A percentile compares a stretch with the other conserved stretches of the same genome.
These are phyloP conservation scores for Meda fulgida DNA, from an alignment of 2,797 vertebrate species.

Conservation along the genomic window DNA sequence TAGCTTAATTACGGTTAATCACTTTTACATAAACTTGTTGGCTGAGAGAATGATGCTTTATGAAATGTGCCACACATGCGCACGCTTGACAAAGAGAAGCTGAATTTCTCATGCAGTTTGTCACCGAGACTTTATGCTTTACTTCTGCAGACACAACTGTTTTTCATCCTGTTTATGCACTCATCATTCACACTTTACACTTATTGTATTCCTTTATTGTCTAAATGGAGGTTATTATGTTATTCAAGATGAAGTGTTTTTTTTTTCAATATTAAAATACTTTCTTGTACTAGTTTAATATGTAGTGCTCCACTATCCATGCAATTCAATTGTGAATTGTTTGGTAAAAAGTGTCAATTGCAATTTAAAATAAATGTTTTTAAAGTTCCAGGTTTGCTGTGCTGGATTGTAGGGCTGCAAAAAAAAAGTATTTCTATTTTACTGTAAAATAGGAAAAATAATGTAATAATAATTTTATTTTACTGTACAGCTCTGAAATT, in stretches of 20 bases:
- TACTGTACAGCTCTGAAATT: not conserved
- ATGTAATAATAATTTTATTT: not conserved
- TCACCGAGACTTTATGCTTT: not conserved
- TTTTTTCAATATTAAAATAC: not conserved
- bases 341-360: no score
- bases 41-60: conserved; percentile 91
- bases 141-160: not conserved
- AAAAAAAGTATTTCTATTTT: not conserved
- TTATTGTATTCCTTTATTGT: not conserved
- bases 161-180: no score
- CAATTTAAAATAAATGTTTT: no score
- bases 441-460: not conserved
- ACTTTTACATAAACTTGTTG: conserved; percentile 99
- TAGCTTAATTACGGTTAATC: conserved; percentile 99
- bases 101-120: not conserved
- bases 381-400: not conserved
- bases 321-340: no score
- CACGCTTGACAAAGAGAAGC: conserved; percentile 67
- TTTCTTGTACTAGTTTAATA: not conserved
- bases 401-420: not conserved
- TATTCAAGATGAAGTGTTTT: not conserved
- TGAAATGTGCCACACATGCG: conserved; percentile 86
- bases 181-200: not conserved
- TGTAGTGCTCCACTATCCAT: not conserved
- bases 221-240: not conserved